These are phyloP conservation scores for Toxonevra muliebris DNA, from an alignment of 2,888 invertebrate genomes.

Conservation along the genomic window DNA sequence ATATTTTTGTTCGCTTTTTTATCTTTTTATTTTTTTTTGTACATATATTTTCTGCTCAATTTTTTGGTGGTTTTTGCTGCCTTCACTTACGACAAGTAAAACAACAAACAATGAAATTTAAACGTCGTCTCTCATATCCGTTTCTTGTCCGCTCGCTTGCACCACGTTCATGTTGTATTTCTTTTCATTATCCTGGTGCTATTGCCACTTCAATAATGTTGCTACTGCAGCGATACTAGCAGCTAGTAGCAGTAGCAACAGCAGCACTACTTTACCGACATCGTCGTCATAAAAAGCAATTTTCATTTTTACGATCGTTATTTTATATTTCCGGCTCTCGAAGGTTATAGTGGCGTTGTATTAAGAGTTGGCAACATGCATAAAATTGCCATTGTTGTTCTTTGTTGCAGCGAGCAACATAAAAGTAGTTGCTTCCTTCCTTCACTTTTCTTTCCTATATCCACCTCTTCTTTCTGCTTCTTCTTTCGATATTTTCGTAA, in stretches of 20 bases:
- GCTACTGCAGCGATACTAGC: neutral
- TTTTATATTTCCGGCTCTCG: constrained; percentile 51
- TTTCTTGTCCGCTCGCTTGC: constrained; percentile 14
- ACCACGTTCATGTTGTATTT: neutral
- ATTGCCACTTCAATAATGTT: neutral
- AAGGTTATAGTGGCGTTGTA: constrained; percentile 41
- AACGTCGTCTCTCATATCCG: constrained; percentile 29
- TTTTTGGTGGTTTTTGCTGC: neutral
- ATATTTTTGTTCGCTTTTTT: neutral
- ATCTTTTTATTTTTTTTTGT: neutral
- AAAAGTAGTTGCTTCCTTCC: constrained; percentile 35
- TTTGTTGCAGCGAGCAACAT: constrained; percentile 28
- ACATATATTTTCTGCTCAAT: neutral
- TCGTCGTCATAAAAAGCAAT: constrained; percentile 48
- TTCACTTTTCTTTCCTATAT: neutral
- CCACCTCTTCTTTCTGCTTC: neutral
- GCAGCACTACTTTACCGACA: constrained; percentile 5
- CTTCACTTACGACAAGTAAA: constrained; percentile 15
- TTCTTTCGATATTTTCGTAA: neutral
- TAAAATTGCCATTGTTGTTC: constrained; percentile 45
- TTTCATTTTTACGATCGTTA: constrained; percentile 48
- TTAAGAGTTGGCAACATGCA: constrained; percentile 45
- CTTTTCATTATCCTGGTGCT: neutral
- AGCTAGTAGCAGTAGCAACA: neutral
- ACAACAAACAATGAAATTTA: constrained; percentile 33